These are phyloP conservation scores for Peromyscus aztecus DNA, from an alignment of 2,797 vertebrate species.

Conservation along the genomic window DNA sequence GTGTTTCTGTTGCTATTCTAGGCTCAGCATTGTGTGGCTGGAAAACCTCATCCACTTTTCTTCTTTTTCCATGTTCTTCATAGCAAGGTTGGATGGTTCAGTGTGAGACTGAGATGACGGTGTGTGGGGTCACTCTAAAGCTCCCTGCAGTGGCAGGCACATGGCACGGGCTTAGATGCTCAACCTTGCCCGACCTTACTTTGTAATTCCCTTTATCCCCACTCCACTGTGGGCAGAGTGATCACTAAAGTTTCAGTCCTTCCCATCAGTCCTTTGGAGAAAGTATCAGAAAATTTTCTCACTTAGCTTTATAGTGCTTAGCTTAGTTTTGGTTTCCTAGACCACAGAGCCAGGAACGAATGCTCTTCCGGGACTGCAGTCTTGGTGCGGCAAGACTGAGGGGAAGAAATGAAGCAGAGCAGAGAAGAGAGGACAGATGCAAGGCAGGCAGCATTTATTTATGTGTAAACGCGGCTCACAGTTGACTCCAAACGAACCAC, in stretches of 20 bases:
- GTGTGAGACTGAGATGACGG: conserved; percentile 9
- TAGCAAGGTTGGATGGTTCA: not conserved
- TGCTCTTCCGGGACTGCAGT: not conserved
- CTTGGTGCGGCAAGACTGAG: not conserved
- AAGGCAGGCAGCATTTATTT: not conserved
- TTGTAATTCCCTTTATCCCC: not conserved
- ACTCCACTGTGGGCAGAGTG: not conserved
- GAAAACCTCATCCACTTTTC: not conserved
- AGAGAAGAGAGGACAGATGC: not conserved
- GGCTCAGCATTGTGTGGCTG: not conserved
- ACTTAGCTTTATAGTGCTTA: not conserved
- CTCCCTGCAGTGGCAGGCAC: not conserved
- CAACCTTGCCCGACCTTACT: not conserved
- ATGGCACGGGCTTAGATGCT: not conserved
- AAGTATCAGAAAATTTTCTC: not conserved
- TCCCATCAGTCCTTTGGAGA: not conserved
- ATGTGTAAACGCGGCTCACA: not conserved
- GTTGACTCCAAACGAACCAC: not conserved
- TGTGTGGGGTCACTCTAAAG: not conserved
- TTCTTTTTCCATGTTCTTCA: conserved; percentile 22
- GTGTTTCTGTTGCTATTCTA: not conserved
- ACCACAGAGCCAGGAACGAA: not conserved
- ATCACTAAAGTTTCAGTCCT: not conserved
- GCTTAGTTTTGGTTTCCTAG: not conserved
- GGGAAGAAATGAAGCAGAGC: not conserved